Conservation (phyloP, 1,140 invertebrate species). For the Mizuhopecten yessoensis region DNA sequence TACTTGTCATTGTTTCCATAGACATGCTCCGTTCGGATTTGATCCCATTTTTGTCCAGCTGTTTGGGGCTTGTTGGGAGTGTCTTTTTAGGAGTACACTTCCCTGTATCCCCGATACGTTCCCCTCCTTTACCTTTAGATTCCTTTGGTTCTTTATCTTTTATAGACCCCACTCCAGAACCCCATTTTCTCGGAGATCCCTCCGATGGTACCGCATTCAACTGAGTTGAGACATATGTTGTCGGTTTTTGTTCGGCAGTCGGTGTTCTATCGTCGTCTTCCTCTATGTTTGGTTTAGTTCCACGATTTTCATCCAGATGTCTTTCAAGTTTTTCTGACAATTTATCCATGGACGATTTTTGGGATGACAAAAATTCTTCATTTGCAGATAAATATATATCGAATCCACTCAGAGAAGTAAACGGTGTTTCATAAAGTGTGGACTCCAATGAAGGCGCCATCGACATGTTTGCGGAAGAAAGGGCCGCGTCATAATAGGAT, state of each 20-base stretch:
- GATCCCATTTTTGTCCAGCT: conserved; percentile 31
- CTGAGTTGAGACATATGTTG: not conserved
- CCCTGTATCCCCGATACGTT: conserved; percentile 49
- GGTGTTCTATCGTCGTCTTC: conserved; percentile 42
- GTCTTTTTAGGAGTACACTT: conserved; percentile 60
- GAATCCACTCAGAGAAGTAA: conserved; percentile 59
- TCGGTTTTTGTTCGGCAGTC: conserved; percentile 40
- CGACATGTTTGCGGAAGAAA: not conserved
- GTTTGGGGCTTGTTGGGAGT: conserved; percentile 42
- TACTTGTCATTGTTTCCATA: not conserved
- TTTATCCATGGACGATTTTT: conserved; percentile 34
- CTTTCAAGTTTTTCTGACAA: not conserved
- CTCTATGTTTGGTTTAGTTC: not conserved
- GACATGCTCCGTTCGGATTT: not conserved
- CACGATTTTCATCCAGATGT: not conserved
- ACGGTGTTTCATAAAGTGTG: conserved; percentile 58
- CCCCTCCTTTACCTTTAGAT: conserved; percentile 54
- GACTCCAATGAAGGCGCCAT: conserved; percentile 51
- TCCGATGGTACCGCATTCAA: not conserved
- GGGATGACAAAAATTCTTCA: conserved; percentile 55
- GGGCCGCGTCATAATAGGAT: not conserved
- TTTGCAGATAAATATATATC: conserved; percentile 59
- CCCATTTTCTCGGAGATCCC: not conserved
- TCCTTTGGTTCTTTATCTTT: not conserved
- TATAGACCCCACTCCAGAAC: not conserved